Evolutionary conservation across 2,113 vertebrate genomes (phyloP), one percentile per base, ranked within the genome.

Genomic region (Vidua chalybeata): DNA sequence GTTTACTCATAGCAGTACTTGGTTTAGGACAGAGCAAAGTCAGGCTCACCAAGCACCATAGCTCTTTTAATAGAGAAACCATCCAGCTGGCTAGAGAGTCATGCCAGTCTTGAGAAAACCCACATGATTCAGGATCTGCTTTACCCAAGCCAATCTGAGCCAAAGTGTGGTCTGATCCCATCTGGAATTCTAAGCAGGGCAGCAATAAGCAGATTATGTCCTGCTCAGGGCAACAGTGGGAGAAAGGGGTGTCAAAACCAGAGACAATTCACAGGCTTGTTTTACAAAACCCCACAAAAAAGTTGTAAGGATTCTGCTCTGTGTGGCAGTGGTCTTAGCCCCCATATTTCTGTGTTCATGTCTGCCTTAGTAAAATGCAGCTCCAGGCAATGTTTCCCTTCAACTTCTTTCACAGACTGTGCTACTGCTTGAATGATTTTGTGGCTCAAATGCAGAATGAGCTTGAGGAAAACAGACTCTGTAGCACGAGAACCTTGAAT

Each of bases 161-260:
- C 56, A 92, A 63, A 77, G 8, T 26, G 41, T 63, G 68, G 68
- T 84, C 79, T 95, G 82, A 96, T 96, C 96, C 2, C 0, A 79
- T 35, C 71, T 84, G 97, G 94, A 97, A 97, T 97, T 93, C 90
- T 63, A 93, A 97, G 76, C 62, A 91, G 72, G 49, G 41, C 84
- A 58, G 45, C 89, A 68, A 72, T 94, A 91, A 97, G 82, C 26
- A 75, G 96, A 97, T 96, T 97, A 97, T 56, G 48, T 64, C 52
- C 54, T 41, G 19, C 84, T 64, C 66, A 83, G 46, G 68, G 49
- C 89, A 87, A 49, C 1, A 15, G 83, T 74, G 66, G 74, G 59
- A 87, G 14, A 69, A 74, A 73, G 24, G 66, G 62, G 16, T 67
- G 39, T 51, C 15, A 81, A 86, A 87, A 66, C 27, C 26, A 51